These are phyloP conservation scores for Tetragnatha montana DNA, from an alignment of 2,888 invertebrate species.

Conservation along the genomic window DNA sequence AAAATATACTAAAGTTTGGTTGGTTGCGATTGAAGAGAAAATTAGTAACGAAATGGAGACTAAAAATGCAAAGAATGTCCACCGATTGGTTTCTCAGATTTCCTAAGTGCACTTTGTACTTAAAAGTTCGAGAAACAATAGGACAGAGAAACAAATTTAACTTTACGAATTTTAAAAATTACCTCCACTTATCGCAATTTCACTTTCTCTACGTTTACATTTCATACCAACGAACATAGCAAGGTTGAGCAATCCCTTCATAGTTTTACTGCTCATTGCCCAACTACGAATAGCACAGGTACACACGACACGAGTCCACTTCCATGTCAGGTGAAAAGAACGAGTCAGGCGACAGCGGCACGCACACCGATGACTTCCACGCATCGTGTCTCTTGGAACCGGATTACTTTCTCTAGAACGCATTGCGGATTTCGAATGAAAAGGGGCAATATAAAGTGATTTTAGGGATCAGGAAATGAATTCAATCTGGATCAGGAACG, in stretches of 20 bases:
- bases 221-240: not conserved
- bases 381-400: not conserved
- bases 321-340: conserved; percentile 5
- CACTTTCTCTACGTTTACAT: not conserved
- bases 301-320: conserved; percentile 9
- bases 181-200: no score
- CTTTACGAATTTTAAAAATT: no score
- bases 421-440: not conserved
- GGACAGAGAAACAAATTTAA: no score
- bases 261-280: conserved; percentile 4
- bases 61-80: no score
- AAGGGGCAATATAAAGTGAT: not conserved
- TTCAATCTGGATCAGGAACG: not conserved
- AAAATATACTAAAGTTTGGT: no score
- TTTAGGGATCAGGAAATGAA: not conserved
- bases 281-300: conserved; percentile 4
- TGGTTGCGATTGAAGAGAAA: no score
- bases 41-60: no score
- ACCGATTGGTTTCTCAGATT: no score
- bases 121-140: no score
- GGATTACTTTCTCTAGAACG: not conserved
- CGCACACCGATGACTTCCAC: not conserved
- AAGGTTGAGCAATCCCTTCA: not conserved
- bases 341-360: not conserved
- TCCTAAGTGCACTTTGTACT: no score